These are phyloP conservation scores for Hedya salicella DNA, from an alignment of 2,888 invertebrate species.

Conservation along the genomic window DNA sequence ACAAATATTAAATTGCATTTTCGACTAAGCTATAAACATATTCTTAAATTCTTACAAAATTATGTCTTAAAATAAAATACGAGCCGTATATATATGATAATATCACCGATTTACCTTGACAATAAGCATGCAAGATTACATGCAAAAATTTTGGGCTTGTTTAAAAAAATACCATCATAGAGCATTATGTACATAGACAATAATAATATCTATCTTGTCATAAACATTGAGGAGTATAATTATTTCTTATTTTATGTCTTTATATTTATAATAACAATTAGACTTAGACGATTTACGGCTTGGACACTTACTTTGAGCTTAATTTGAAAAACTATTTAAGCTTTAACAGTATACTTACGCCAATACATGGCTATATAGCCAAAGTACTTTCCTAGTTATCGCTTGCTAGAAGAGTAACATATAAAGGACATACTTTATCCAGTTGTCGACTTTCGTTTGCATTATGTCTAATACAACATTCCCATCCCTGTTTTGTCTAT, in stretches of 20 bases:
- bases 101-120: constrained; percentile 43
- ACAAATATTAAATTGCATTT: constrained; percentile 38
- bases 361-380: neutral
- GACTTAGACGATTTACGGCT: constrained; percentile 56
- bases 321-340: constrained; percentile 47
- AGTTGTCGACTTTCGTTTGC: constrained; percentile 22
- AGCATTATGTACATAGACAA: constrained; percentile 72
- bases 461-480: neutral
- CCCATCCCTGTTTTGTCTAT: constrained; percentile 4
- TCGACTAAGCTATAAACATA: constrained; percentile 31
- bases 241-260: constrained; percentile 72
- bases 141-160: constrained; percentile 36
- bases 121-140: constrained; percentile 32
- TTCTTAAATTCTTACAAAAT: constrained; percentile 34
- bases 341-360: constrained; percentile 8
- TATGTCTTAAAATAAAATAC: constrained; percentile 35
- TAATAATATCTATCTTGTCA: constrained; percentile 79
- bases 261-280: constrained; percentile 60
- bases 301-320: constrained; percentile 81
- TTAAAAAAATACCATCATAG: constrained; percentile 50
- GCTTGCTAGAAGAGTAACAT: neutral
- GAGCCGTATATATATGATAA: constrained; percentile 42
- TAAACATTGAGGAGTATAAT: constrained; percentile 72
- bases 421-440: neutral
- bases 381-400: neutral